Evolutionary conservation across 64 coral and sea anemone genomes (phyloP), one percentile per base, ranked within the genome.

Genomic region (Pachyseris speciosa): DNA sequence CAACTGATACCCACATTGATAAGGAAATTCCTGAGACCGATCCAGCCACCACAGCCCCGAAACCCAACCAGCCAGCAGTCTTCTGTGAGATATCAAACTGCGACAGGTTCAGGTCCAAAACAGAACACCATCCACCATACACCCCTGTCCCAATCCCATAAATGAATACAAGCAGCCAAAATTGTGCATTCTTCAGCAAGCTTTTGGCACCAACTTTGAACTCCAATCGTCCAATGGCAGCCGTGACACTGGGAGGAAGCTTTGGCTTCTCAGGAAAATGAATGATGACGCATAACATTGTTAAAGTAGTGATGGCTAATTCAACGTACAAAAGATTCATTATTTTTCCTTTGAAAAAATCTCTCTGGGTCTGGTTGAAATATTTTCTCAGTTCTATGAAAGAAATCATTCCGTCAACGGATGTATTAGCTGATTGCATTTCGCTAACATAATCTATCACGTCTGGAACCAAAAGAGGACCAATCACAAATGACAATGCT

Each of bases 61-160:
- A 98, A 0, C 96, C 96, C 47, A 98, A 75, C 93, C 93, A 98
- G 2, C 93, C 96, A 57, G 96, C 96, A 38, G 72, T 95, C 3
- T 61, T 89, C 44, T 94, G 92, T n/a, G 64, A 29, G 79, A 98
- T 75, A 30, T 66, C 19, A 59, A 95, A 98, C 72, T 89, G 80
- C 1, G 96, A 98, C 9, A 98, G 64, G 39, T 98, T 98, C 24
- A 95, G 75, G 64, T 99, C 93, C 12, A 99, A 66, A 5, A 99
- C 81, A 11, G 97, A 99, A 64, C 97, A 99, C 97, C 97, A 99
- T 0, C 93, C 97, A 7, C 97, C 97, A 90, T 95, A 99, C 0
- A 99, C 77, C 16, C 97, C 97, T 26, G 97, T 99, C n/a, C 93
- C 89, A 13, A 95, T 36, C 10, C 97, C 97, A 65, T 95, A 99